Conservation (phyloP, 2,797 vertebrate genomes). For the Pitangus sulphuratus region DNA sequence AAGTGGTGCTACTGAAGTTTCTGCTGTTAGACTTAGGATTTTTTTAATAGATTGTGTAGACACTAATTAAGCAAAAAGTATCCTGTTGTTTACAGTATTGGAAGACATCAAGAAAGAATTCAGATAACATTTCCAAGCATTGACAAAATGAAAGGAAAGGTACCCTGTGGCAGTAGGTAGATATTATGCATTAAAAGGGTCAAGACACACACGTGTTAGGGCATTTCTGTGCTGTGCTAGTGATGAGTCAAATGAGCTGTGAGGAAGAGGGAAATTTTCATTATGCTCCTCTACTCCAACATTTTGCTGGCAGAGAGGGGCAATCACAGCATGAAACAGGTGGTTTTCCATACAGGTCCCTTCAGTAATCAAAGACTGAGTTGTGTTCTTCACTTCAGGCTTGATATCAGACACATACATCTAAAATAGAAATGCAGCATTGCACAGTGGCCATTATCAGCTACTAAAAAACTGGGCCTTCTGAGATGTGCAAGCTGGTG, state of each 20-base stretch:
- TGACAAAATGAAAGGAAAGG: background rate
- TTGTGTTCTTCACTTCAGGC: background rate
- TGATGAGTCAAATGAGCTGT: background rate
- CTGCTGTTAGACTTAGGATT: background rate
- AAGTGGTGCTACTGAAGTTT: background rate
- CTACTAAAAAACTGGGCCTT: background rate
- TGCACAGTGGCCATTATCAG: background rate
- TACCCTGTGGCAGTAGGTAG: background rate
- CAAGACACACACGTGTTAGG: fast-evolving
- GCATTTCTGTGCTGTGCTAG: background rate
- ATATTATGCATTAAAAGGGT: background rate
- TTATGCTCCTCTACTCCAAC: background rate
- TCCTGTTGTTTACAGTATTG: background rate
- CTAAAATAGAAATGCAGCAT: background rate
- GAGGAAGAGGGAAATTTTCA: background rate
- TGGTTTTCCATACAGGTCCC: background rate
- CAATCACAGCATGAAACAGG: background rate
- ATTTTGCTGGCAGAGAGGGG: background rate
- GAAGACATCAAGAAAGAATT: background rate
- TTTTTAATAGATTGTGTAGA: fast-evolving
- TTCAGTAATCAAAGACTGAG: background rate
- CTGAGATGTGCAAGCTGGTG: background rate
- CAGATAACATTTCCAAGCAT: background rate
- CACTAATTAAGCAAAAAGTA: background rate
- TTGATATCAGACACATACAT: background rate